Evolutionary conservation across 2,797 vertebrate genomes (phyloP), one percentile per base, ranked within the genome.

Genomic region (Coluber constrictor): DNA sequence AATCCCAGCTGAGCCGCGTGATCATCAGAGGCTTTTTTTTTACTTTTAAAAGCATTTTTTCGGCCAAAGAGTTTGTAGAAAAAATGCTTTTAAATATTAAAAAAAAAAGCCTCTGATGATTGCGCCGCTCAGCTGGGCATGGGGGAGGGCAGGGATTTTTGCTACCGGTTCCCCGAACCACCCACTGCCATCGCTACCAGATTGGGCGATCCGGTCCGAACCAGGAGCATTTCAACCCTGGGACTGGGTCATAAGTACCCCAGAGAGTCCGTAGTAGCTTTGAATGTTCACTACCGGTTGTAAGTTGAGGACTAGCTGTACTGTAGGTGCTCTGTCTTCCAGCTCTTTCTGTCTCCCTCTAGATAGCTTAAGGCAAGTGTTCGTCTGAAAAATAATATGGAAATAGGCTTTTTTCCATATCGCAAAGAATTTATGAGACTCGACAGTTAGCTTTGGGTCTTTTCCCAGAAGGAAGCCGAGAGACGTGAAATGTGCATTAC

Each of bases 281-380:
- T 70, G 66, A 70, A 70, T 70, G n/a, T 70, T 32, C 15, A 70
- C 15, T 16, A 7, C 13, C 0, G 5, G 2, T 70, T 32, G 66
- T 32, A 79, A 37, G 32, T 79, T 9, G 70, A 79, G 18, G 32
- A 20, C 32, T 23, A 10, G 32, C 66, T 70, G 6, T 43, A 43
- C 3, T 1, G 70, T 43, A 29, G 4, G 5, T n/a, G 23, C 12
- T 51, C 61, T 0, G 61, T 3, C 13, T 59, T 86, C 74, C 37
- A 23, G 13, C 27, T 37, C 56, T 1, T 1, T 7, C n/a, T 10
- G 27, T 5, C n/a, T 4, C 15, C 23, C 0, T 43, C 0, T 1
- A 16, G 27, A 9, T 10, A 3, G 37, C 57, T n/a, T 9, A 1
- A 90, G 88, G 0, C 90, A 87, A 91, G 47, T 18, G 18, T 89